These are phyloP conservation scores for Zaprionus gabonicus DNA, from an alignment of 1,140 invertebrate genomes.

Conservation along the genomic window DNA sequence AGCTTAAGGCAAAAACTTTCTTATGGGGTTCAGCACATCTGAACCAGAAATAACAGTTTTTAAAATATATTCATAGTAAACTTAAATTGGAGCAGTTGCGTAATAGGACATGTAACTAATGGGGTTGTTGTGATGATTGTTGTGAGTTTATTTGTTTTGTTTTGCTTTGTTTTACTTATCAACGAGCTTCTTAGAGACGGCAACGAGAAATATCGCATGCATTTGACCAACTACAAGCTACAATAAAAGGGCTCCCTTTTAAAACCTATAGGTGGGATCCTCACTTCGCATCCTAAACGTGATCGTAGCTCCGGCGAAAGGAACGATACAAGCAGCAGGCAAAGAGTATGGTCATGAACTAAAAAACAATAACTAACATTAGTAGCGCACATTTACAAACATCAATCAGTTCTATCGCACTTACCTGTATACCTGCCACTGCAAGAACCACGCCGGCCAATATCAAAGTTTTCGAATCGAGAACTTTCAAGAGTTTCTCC, in stretches of 20 bases:
- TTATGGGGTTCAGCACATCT: constrained; percentile 23
- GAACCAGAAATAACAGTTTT: constrained; percentile 34
- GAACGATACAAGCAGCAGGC: constrained; percentile 95
- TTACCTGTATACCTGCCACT: constrained; percentile 91
- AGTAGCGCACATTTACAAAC: neutral
- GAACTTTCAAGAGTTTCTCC: constrained; percentile 86
- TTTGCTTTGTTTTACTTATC: constrained; percentile 24
- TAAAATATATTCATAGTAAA: constrained; percentile 26
- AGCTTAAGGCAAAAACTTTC: constrained; percentile 25
- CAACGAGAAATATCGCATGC: constrained; percentile 49
- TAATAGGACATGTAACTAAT: constrained; percentile 28
- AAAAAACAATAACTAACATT: neutral
- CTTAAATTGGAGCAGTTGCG: constrained; percentile 28
- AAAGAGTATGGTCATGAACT: constrained; percentile 95
- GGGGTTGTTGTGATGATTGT: constrained; percentile 28
- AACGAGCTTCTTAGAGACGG: constrained; percentile 36
- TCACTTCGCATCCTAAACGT: constrained; percentile 88
- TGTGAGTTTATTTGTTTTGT: constrained; percentile 31
- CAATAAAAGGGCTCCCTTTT: constrained; percentile 36
- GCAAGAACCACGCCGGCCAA: constrained; percentile 91
- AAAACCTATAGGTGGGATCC: constrained; percentile 71
- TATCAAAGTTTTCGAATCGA: constrained; percentile 89
- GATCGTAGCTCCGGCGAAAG: constrained; percentile 95
- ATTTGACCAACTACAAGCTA: constrained; percentile 63
- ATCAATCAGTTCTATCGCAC: neutral